These are phyloP conservation scores for Holacanthus passer DNA, from an alignment of 2,113 vertebrate genomes.

Conservation along the genomic window DNA sequence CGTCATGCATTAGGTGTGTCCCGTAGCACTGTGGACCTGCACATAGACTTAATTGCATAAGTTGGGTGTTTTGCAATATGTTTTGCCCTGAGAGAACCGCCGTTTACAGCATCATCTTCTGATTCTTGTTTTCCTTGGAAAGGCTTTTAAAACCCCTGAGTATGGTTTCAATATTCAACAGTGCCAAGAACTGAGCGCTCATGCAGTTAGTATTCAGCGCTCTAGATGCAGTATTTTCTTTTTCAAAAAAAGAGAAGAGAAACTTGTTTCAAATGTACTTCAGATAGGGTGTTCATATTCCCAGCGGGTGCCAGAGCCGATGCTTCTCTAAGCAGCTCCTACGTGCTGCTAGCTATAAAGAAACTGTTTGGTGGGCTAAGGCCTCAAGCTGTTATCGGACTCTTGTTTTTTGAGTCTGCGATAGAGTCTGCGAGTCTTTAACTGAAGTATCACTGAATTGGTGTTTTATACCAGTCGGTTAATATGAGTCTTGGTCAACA, in stretches of 20 bases:
- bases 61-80: not conserved
- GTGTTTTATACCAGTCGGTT: not conserved
- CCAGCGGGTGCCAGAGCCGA: constrained; percentile 19
- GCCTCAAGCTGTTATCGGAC: constrained; percentile 1
- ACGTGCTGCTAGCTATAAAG: constrained; percentile 42
- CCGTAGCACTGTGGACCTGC: too few species aligned
- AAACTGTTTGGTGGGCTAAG: constrained; percentile 5
- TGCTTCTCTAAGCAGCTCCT: constrained; percentile 33
- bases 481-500: not conserved
- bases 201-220: not conserved
- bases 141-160: constrained; percentile 11
- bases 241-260: not conserved
- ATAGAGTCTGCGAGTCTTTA: constrained; percentile 1
- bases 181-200: not conserved
- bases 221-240: not conserved
- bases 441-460: not conserved
- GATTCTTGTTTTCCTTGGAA: constrained; percentile 27
- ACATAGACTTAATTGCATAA: too few species aligned
- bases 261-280: constrained; percentile 30
- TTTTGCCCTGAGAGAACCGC: not conserved
- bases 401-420: not conserved
- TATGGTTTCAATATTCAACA: constrained; percentile 16
- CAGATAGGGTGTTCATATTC: constrained; percentile 34
- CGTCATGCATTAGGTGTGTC: too few species aligned
- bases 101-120: not conserved